Conservation (phyloP, 2,888 invertebrate species). For the Hirtodrosophila trivittata region DNA sequence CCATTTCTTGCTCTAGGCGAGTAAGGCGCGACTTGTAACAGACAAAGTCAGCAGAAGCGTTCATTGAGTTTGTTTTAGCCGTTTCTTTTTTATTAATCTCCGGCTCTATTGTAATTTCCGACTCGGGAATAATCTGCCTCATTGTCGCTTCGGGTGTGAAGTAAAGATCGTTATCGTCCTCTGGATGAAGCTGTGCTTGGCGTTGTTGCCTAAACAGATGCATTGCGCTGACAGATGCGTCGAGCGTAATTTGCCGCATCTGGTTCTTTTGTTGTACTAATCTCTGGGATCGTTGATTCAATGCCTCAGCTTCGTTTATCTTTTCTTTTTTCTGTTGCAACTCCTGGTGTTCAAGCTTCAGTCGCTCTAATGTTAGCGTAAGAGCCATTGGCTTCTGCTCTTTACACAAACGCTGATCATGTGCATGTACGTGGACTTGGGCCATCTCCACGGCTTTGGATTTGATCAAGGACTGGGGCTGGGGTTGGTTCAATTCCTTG, state of each 20-base stretch:
- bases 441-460: background rate
- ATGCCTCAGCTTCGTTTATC: background rate
- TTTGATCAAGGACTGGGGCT: background rate
- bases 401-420: background rate
- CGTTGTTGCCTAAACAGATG: background rate
- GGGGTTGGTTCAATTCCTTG: background rate
- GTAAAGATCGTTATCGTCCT: background rate
- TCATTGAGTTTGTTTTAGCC: background rate
- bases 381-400: slow-evolving; percentile 8
- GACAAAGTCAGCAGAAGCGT: slow-evolving; percentile 7
- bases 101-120: background rate
- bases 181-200: background rate
- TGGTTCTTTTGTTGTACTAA: background rate
- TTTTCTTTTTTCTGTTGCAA: slow-evolving; percentile 9
- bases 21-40: slow-evolving; percentile 50
- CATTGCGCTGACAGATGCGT: background rate
- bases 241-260: background rate
- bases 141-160: slow-evolving; percentile 17
- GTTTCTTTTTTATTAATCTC: background rate
- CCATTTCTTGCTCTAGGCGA: slow-evolving; percentile 52
- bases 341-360: slow-evolving; percentile 28
- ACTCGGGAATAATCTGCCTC: background rate
- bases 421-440: background rate
- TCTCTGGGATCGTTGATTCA: slow-evolving; percentile 4
- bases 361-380: slow-evolving; percentile 6